Conservation (phyloP, 2,113 vertebrate genomes). For the Odontophorus gujanensis region DNA sequence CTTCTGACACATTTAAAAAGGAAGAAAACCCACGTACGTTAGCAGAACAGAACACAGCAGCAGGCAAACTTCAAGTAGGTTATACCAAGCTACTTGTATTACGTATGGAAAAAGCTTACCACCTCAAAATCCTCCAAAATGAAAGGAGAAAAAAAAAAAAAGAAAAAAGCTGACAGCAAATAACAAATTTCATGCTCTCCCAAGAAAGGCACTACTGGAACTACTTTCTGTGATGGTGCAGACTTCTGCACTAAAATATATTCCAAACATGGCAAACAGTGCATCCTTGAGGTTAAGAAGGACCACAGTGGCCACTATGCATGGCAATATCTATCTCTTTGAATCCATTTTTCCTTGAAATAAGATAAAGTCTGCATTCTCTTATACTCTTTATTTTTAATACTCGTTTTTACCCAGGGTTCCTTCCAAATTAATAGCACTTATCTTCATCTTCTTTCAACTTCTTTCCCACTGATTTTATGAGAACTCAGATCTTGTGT, state of each 20-base stretch:
- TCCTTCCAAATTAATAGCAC: neutral
- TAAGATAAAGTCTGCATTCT: neutral
- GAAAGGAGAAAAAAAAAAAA: neutral
- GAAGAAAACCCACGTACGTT: neutral
- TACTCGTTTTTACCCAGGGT: neutral
- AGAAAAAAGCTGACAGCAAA: neutral
- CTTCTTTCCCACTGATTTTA: neutral
- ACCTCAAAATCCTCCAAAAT: neutral
- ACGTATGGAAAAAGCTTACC: neutral
- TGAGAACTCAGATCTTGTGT: neutral
- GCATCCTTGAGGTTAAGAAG: neutral
- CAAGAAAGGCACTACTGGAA: neutral
- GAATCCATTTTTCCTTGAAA: neutral
- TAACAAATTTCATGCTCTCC: neutral
- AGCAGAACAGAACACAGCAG: neutral
- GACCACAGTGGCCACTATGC: neutral
- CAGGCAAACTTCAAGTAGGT: neutral
- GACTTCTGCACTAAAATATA: neutral
- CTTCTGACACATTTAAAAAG: neutral
- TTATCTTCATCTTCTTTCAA: neutral
- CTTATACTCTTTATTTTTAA: neutral
- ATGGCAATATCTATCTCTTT: neutral
- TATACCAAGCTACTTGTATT: neutral
- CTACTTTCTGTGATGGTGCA: neutral
- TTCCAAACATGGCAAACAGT: neutral